These are phyloP conservation scores for Rhodinocichla rosea DNA, from an alignment of 2,113 vertebrate species.

Conservation along the genomic window DNA sequence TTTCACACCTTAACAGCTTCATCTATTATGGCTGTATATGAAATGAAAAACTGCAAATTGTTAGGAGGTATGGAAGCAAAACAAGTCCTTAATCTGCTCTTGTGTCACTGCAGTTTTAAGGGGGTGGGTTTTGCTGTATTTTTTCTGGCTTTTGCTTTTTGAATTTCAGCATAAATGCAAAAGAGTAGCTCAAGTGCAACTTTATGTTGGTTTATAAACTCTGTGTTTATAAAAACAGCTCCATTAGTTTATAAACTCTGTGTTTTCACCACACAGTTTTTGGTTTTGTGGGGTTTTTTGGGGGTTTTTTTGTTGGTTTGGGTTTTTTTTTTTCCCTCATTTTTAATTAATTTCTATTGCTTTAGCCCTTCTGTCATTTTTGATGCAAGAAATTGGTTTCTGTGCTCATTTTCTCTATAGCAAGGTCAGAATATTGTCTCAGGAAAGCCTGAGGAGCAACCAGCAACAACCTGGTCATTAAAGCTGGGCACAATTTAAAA, in stretches of 20 bases:
- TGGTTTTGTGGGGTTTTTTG: too few species aligned
- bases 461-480: neutral
- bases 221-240: too few species aligned
- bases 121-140: fast-evolving
- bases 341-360: neutral
- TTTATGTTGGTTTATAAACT: neutral
- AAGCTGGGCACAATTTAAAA: neutral
- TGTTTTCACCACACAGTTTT: neutral
- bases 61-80: neutral
- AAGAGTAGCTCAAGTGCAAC: neutral
- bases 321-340: neutral
- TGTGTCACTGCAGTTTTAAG: neutral
- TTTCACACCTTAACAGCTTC: neutral
- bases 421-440: neutral
- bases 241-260: neutral
- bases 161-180: neutral
- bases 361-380: neutral
- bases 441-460: neutral
- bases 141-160: neutral
- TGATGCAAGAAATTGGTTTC: neutral
- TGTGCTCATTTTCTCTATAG: neutral
- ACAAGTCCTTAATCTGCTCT: neutral
- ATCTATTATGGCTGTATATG: neutral
- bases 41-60: neutral
- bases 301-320: too few species aligned